Evolutionary conservation across 92 coral and sea anemone species (phyloP).

Genomic region (Epizoanthus rinbou): DNA sequence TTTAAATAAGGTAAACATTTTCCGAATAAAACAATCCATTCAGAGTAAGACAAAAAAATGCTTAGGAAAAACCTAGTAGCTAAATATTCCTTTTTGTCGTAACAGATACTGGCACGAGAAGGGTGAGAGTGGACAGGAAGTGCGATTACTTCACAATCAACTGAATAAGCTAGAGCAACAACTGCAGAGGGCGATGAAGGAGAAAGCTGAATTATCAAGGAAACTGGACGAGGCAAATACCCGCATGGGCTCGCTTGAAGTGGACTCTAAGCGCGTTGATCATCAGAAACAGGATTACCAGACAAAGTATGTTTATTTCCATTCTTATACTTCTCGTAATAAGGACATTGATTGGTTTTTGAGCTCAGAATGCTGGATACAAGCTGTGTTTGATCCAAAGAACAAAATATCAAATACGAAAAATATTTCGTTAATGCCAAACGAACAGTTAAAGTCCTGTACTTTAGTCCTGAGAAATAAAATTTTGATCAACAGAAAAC

Average conservation of each 20-base stretch:
- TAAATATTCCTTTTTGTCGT: background rate
- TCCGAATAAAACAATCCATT: no score
- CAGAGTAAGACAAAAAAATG: no score
- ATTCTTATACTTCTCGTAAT: background rate
- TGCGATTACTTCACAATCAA: slow-evolving; percentile 61
- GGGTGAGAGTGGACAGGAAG: slow-evolving; percentile 66
- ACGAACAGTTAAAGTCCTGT: no score
- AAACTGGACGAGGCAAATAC: slow-evolving; percentile 69
- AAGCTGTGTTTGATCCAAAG: no score
- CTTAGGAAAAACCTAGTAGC: background rate
- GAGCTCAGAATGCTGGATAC: no score
- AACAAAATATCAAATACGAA: no score
- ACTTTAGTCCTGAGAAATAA: no score
- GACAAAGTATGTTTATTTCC: slow-evolving; percentile 41
- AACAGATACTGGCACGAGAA: slow-evolving; percentile 60
- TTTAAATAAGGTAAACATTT: no score
- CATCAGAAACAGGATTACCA: slow-evolving; percentile 69
- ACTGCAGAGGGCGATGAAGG: slow-evolving; percentile 65
- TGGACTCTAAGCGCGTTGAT: slow-evolving; percentile 63
- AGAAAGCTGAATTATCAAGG: slow-evolving; percentile 65
- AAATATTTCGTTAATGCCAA: no score
- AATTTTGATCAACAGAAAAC: no score
- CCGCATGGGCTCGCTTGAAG: slow-evolving; percentile 61
- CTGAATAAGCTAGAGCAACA: slow-evolving; percentile 76
- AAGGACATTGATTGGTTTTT: no score